A percentile compares a stretch with the other conserved stretches of the same genome.
Conservation (phyloP, 2,888 invertebrate genomes). For the Yponomeuta plumbellus region DNA sequence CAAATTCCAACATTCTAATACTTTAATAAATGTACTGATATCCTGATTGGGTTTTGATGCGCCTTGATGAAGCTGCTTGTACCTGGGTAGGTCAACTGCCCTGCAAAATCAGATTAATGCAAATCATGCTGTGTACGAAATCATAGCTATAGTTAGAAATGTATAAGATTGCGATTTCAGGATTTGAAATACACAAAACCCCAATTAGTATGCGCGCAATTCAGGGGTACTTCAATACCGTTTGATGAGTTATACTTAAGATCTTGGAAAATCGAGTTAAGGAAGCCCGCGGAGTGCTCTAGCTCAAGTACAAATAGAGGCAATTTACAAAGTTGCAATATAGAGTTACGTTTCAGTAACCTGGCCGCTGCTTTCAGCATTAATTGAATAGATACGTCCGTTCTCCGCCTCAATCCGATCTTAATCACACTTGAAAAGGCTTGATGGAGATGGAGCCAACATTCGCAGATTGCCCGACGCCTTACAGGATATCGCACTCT, state of each 20-base stretch:
- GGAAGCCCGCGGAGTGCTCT: slow-evolving; percentile 13
- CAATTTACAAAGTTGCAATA: slow-evolving; percentile 61
- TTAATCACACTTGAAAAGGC: slow-evolving; percentile 71
- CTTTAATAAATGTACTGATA: slow-evolving; percentile 18
- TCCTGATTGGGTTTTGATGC: slow-evolving; percentile 17
- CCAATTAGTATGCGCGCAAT: slow-evolving; percentile 8
- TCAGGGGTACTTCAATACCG: slow-evolving; percentile 22
- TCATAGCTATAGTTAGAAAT: too few species aligned
- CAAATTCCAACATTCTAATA: slow-evolving; percentile 13
- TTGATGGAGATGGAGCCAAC: slow-evolving; percentile 33
- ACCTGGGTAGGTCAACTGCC: background rate
- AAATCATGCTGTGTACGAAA: too few species aligned
- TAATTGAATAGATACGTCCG: slow-evolving; percentile 74
- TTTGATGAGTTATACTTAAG: slow-evolving; percentile 4
- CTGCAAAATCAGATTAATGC: too few species aligned
- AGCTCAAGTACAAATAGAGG: slow-evolving; percentile 45
- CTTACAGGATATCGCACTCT: slow-evolving; percentile 63
- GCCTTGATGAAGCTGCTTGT: slow-evolving; percentile 10
- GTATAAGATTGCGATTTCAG: too few species aligned
- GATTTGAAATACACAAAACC: background rate
- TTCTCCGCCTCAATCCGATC: slow-evolving; percentile 63
- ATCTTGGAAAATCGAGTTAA: slow-evolving; percentile 5
- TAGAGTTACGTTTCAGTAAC: slow-evolving; percentile 37
- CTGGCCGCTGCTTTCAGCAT: slow-evolving; percentile 52
- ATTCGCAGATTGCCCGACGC: slow-evolving; percentile 21